A percentile compares a stretch with the other conserved stretches of the same genome.
Conservation (phyloP, 2,888 invertebrate genomes). For the Thymelicus sylvestris region DNA sequence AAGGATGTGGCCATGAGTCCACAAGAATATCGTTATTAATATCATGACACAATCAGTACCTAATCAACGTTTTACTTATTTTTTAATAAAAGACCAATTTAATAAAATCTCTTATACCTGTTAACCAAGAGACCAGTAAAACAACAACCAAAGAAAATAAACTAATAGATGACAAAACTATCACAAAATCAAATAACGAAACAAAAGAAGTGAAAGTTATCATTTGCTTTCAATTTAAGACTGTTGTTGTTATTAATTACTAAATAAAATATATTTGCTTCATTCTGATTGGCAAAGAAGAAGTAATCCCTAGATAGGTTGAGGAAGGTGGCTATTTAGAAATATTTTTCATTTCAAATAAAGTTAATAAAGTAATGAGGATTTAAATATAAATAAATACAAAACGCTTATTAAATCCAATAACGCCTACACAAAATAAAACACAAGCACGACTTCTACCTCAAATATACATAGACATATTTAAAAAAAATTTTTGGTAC, state of each 20-base stretch:
- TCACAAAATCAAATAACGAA: neutral
- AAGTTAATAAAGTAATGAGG: neutral
- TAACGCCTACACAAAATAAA: neutral
- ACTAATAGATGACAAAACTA: neutral
- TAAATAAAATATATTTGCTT: neutral
- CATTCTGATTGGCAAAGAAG: neutral
- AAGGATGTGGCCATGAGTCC: neutral
- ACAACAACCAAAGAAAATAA: neutral
- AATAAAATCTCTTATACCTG: neutral
- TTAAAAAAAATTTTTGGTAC: slow-evolving; percentile 25
- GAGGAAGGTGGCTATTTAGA: neutral
- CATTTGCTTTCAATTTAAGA: neutral
- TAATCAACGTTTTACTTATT: neutral
- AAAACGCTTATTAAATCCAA: neutral
- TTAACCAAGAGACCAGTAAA: neutral
- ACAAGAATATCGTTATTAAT: neutral
- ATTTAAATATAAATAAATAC: neutral
- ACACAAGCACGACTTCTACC: neutral
- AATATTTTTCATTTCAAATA: neutral
- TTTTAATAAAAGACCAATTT: neutral
- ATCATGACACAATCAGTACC: slow-evolving; percentile 5
- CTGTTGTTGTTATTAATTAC: neutral
- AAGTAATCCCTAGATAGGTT: neutral
- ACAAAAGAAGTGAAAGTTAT: slow-evolving; percentile 1
- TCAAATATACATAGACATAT: neutral